Percentiles rank a stretch among this genome's conserved stretches.
Conservation (phyloP, 2,113 vertebrate genomes). For the Myrmecobius fasciatus region DNA sequence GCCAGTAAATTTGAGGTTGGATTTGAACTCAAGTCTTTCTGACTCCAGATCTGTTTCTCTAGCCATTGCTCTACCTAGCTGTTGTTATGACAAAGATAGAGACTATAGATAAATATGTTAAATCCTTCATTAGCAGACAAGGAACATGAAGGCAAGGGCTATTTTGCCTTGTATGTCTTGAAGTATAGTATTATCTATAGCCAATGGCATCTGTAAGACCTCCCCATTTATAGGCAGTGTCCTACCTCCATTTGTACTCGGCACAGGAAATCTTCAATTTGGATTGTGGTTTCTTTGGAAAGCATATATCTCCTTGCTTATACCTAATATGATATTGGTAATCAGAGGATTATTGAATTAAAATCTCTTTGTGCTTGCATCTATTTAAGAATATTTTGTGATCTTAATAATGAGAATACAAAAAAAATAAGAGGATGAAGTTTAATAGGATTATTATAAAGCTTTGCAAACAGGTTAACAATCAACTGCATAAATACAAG, state of each 20-base stretch:
- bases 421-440: neutral
- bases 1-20: neutral
- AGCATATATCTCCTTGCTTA: neutral
- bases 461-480: neutral
- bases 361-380: neutral
- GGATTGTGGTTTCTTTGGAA: neutral
- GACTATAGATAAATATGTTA: neutral
- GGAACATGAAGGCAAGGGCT: neutral
- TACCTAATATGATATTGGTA: neutral
- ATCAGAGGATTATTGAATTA: neutral
- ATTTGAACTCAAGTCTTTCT: neutral
- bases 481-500: neutral
- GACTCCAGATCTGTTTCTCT: neutral
- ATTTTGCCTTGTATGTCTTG: neutral
- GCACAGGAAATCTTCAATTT: neutral
- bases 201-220: neutral
- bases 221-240: neutral
- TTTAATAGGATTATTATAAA: neutral
- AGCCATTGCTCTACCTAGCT: neutral
- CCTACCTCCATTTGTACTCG: neutral
- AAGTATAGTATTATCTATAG: neutral
- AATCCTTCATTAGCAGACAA: neutral
- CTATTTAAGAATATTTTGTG: neutral
- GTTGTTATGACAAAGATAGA: neutral
- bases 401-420: neutral